A percentile compares a stretch with the other conserved stretches of the same genome.
Conservation (phyloP, 23 tunicate genomes). For the Trididemnum nubilum region DNA sequence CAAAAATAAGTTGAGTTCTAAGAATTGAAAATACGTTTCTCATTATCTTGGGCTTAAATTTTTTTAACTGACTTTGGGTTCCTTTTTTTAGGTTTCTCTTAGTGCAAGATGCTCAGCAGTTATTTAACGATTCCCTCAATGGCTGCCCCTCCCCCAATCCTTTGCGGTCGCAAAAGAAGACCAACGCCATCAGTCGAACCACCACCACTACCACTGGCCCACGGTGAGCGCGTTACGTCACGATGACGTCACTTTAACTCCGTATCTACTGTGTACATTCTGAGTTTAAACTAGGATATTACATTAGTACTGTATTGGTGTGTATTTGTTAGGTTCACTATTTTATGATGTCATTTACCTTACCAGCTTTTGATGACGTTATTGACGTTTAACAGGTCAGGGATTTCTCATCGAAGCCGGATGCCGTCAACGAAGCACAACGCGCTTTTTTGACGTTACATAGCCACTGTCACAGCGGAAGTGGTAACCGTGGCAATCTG, state of each 20-base stretch:
- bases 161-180: constrained; percentile 66
- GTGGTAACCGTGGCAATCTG: constrained; percentile 40
- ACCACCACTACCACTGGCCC: constrained; percentile 51
- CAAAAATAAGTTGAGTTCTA: no score
- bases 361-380: not conserved
- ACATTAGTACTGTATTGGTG: no score
- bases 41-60: no score
- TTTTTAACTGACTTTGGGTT: no score
- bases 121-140: constrained; percentile 75
- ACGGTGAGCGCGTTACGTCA: no score
- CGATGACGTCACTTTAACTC: no score
- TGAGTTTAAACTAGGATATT: no score
- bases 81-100: constrained; percentile 93
- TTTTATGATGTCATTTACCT: no score
- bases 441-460: constrained; percentile 80
- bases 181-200: constrained; percentile 36
- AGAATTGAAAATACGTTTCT: no score
- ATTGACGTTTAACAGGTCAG: constrained; percentile 39
- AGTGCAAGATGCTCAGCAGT: constrained; percentile 89
- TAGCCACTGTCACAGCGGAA: constrained; percentile 4
- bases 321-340: no score
- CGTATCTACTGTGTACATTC: no score
- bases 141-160: constrained; percentile 93
- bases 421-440: constrained; percentile 80
- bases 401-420: constrained; percentile 63